Conservation (phyloP, 2,113 vertebrate genomes). For the Albula goreensis region DNA sequence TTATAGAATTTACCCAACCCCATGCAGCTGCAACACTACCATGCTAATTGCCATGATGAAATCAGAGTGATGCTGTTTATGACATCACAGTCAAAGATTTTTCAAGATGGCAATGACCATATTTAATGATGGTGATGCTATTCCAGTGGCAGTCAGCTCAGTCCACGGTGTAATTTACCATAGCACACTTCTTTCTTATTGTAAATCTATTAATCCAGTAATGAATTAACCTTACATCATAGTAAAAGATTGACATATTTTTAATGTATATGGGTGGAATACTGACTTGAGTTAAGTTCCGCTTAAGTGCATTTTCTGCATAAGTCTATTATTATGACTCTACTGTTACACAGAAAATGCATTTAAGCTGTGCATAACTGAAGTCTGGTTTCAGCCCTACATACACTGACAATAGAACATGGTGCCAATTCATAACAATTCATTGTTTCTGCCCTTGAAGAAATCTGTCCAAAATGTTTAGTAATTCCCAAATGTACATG, state of each 20-base stretch:
- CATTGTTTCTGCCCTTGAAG: background rate
- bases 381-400: too few relatives aligned
- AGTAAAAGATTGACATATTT: constrained; percentile 19
- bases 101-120: constrained; percentile 40
- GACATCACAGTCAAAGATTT: background rate
- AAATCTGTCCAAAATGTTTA: background rate
- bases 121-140: constrained; percentile 48
- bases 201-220: constrained; percentile 35
- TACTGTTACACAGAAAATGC: too few relatives aligned
- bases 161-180: constrained; percentile 18
- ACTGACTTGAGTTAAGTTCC: background rate
- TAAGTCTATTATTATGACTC: too few relatives aligned
- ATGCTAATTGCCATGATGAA: constrained; percentile 48
- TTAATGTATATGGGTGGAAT: background rate
- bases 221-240: constrained; percentile 29
- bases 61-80: background rate
- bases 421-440: constrained; percentile 22
- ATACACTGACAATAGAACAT: constrained; percentile 23
- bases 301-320: too few relatives aligned
- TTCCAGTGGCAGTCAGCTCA: constrained; percentile 4
- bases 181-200: background rate
- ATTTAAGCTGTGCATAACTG: too few relatives aligned
- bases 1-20: constrained; percentile 38
- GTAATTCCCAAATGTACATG: background rate
- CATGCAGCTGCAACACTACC: constrained; percentile 59